Evolutionary conservation across 2,797 vertebrate species (phyloP), one percentile per base, ranked within the genome.

Genomic region (Ambastaia sidthimunki): DNA sequence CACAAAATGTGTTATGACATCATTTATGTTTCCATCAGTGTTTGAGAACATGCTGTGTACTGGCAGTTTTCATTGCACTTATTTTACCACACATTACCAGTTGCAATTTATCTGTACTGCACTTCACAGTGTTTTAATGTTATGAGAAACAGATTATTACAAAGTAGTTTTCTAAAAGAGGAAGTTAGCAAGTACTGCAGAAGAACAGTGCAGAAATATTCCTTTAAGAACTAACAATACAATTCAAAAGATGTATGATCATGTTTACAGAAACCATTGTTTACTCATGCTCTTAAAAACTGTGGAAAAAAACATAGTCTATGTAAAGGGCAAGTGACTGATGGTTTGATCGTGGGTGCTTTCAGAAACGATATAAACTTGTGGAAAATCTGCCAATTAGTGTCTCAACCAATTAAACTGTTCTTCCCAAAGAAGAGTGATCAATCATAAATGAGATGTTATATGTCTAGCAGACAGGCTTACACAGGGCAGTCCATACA

Each of bases 251-350:
- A 66, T 11, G 9, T 44, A 11, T 11, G 55, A 65, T 65, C 34
- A 7, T 50, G 34, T 54, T 41, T 50, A 74, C 16, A 60, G 54
- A 48, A 16, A n/a, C 13, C 18, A 60, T 69, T 15, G 13, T 70
- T 60, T 62, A 78, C 18, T 18, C 31, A 12, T 60, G 6, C 44
- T 7, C 41, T 44, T 71, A 54, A 63, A 67, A 37, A 37, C 9
- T 11, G 41, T 37, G 34, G 34, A 37, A 41, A 9, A 41, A 44
- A 50, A 41, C 34, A 18, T 13, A 47, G 66, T 71, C 25, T 71
- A 13, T 54, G 57, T 25, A 41, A 62, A 71, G 67, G 67, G n/a
- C 48, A 69, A 70, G 50, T 18, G 67, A 63, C 44, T 62, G 57
- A 63, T 63, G 18, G 68, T 23, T 41, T 71, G 57, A 25, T 41